Base-by-base conservation (phyloP, 64 coral and sea anemone species). In the Pachyseris speciosa region DNA sequence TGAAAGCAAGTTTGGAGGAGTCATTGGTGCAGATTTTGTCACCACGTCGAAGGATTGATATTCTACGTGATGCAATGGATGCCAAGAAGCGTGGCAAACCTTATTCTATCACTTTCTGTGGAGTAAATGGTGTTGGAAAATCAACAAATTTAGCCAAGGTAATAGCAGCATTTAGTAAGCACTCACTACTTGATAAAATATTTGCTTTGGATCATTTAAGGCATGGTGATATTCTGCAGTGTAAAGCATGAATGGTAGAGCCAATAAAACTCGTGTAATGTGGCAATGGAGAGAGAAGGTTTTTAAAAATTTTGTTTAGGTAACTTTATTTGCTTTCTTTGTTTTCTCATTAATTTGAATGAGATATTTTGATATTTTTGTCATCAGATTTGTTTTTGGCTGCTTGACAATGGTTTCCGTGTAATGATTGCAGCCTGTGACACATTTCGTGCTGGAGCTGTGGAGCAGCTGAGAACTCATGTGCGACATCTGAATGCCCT, bases 341-440 rank as follows among this genome's bases (percentile, higher is more conserved):
- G n/a, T n/a, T n/a, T n/a, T n/a, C n/a, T n/a, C n/a, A n/a, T n/a
- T n/a, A n/a, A n/a, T n/a, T 45, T 45, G 43, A 11, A 45, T 45
- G 43, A 45, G 43, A 4, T 45, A 6, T 45, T 45, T 11, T 9
- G 8, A 5, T 22, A 1, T n/a, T 89, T 12, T 45, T 75, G 6
- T 16, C 28, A 33, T 19, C 31, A 99, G 97, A 91, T 99, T 50
- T 99, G 97, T 57, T 99, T 99, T 50, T 99, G 97, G 97, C 65
- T 99, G 64, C 74, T 99, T 72, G 97, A 95, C 43, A 99, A 99
- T 73, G 67, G 74, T 17, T 95, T 99, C 67, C 94, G 97, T 29
- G 97, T 99, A 28, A 99, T 99, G 97, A 99, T 99, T 69, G 97
- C 97, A 20, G 97, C 97, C 0, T 95, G 97, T 83, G 97, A 99